These are phyloP conservation scores for Actinostola sp. DNA, from an alignment of 92 coral and sea anemone genomes.

Conservation along the genomic window DNA sequence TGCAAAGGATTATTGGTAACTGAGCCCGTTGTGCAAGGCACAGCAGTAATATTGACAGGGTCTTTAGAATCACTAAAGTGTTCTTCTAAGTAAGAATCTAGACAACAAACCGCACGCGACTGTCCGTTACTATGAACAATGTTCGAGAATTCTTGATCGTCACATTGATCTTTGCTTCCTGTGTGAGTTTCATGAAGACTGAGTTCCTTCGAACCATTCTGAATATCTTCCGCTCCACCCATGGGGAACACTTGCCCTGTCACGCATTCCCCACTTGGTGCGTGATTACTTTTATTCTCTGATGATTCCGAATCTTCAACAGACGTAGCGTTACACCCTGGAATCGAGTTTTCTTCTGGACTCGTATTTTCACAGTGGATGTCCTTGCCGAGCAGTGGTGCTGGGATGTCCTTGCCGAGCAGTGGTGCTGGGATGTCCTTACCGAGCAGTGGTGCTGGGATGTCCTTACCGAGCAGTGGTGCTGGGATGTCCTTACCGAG, in stretches of 20 bases:
- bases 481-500: too few relatives aligned
- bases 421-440: conserved; percentile 75
- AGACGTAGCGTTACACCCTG: conserved; percentile 7
- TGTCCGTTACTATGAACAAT: too few relatives aligned
- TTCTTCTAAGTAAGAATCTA: conserved; percentile 23
- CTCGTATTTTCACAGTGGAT: conserved; percentile 73
- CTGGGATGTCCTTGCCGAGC: too few relatives aligned
- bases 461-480: too few relatives aligned
- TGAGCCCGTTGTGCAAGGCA: conserved; percentile 33
- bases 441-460: too few relatives aligned
- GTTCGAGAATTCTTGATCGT: neutral
- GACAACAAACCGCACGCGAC: neutral
- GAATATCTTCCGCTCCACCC: neutral
- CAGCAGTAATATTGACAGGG: conserved; percentile 8
- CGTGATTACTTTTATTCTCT: conserved; percentile 5
- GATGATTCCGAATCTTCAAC: neutral
- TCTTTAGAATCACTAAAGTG: conserved; percentile 9
- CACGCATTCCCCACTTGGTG: conserved; percentile 2
- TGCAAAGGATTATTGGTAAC: neutral
- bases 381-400: conserved; percentile 75
- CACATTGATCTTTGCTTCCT: neutral
- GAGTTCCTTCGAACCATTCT: neutral
- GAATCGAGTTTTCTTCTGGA: conserved; percentile 58
- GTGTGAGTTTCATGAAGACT: neutral
- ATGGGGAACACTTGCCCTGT: neutral